Conservation (phyloP, 2,797 vertebrate genomes). For the Podarcis lilfordi region DNA sequence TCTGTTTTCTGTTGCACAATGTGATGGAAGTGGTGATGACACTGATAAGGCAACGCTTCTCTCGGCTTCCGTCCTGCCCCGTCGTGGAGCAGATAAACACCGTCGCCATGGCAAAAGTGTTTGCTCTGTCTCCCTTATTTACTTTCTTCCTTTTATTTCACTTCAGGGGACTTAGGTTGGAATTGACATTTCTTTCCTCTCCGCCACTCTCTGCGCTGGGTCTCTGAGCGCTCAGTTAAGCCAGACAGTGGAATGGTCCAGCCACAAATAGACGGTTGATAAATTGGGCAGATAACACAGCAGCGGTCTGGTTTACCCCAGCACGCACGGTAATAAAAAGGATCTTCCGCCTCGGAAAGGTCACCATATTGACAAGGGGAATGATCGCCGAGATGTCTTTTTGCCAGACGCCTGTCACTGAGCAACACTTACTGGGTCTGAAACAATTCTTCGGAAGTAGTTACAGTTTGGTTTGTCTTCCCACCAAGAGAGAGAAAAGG, state of each 20-base stretch:
- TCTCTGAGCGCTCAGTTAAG: constrained; percentile 72
- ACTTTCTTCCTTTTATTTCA: constrained; percentile 71
- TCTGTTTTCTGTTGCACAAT: constrained; percentile 43
- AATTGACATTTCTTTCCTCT: constrained; percentile 71
- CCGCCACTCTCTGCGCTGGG: constrained; percentile 54
- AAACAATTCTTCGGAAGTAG: constrained; percentile 39
- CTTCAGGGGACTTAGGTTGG: constrained; percentile 65
- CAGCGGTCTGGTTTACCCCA: constrained; percentile 64
- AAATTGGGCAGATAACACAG: constrained; percentile 76
- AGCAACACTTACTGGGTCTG: constrained; percentile 35
- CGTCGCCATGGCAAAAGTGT: constrained; percentile 63
- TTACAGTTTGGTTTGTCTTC: constrained; percentile 33
- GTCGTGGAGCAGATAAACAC: constrained; percentile 51
- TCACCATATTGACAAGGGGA: constrained; percentile 68
- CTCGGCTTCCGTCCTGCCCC: constrained; percentile 49
- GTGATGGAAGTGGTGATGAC: constrained; percentile 45
- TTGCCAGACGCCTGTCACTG: constrained; percentile 7
- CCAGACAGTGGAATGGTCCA: constrained; percentile 67
- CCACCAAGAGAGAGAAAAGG: neutral
- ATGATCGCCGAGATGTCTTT: constrained; percentile 30
- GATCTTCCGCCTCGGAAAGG: constrained; percentile 69
- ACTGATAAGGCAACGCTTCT: constrained; percentile 51
- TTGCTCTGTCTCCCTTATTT: constrained; percentile 68
- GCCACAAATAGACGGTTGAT: constrained; percentile 71
- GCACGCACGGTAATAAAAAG: constrained; percentile 69